Percentiles rank a stretch among this genome's conserved stretches.
phyloP scores from a whole-genome alignment of 2,888 invertebrate species.

The Microplitis deprimator region DNA sequence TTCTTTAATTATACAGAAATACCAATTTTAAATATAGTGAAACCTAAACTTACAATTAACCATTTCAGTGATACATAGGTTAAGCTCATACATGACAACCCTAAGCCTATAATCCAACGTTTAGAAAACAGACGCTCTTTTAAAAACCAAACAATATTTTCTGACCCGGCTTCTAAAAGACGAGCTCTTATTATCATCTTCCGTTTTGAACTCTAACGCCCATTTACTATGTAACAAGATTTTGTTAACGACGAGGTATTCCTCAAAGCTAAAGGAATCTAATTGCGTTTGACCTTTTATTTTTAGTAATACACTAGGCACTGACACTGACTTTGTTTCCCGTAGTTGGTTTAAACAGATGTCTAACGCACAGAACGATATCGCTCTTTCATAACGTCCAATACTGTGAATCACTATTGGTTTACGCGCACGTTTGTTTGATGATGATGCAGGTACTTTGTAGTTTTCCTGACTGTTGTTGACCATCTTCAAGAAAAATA shows the following conservation, averaged over 20 bases:
- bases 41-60: too few relatives aligned
- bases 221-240: neutral
- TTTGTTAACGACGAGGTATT: neutral
- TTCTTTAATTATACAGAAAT: too few relatives aligned
- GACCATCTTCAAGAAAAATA: neutral
- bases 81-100: neutral
- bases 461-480: neutral
- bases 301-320: neutral
- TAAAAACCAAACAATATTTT: neutral
- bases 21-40: too few relatives aligned
- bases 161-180: neutral
- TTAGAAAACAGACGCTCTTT: neutral
- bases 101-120: neutral
- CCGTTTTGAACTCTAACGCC: neutral
- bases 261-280: neutral
- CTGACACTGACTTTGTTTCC: neutral
- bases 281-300: neutral
- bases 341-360: neutral
- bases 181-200: neutral
- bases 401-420: neutral
- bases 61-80: too few relatives aligned
- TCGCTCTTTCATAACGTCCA: neutral
- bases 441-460: neutral
- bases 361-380: neutral
- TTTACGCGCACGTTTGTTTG: neutral